Percentiles rank a stretch among this genome's conserved stretches.
phyloP scores from a whole-genome alignment of 1,140 invertebrate genomes.

The Whitmania pigra region DNA sequence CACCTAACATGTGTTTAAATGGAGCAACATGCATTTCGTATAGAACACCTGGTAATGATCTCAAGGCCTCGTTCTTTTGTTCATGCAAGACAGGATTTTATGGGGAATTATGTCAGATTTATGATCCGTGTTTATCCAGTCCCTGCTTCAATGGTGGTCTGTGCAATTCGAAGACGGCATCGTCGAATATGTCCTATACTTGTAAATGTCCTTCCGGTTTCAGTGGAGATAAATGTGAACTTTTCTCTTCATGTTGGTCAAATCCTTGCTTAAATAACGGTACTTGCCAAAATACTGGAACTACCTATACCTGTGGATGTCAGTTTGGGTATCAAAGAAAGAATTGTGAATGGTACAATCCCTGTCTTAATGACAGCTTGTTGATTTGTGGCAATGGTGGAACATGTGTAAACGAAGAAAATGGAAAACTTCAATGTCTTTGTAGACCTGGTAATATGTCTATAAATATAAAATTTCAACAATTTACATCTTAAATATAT shows the following conservation, averaged over 20 bases:
- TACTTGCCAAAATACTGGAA: slow-evolving; percentile 11
- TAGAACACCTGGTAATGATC: not conserved
- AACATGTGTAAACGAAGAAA: slow-evolving; percentile 18
- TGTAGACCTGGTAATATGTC: slow-evolving; percentile 13
- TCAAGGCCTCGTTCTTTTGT: not conserved
- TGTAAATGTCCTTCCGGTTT: slow-evolving; percentile 27
- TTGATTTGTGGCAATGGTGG: slow-evolving; percentile 16
- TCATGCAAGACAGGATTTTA: slow-evolving; percentile 30
- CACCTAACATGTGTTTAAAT: not conserved
- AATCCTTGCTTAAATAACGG: slow-evolving; percentile 31
- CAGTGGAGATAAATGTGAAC: slow-evolving; percentile 17
- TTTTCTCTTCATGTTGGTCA: slow-evolving; percentile 27
- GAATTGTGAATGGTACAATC: slow-evolving; percentile 20
- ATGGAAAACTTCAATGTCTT: slow-evolving; percentile 14
- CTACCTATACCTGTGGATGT: slow-evolving; percentile 7
- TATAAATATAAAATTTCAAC: not conserved
- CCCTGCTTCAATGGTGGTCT: slow-evolving; percentile 31
- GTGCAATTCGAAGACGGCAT: not conserved
- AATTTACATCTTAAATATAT: slow-evolving; percentile 10
- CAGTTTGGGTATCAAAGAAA: not conserved
- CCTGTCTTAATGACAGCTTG: slow-evolving; percentile 10
- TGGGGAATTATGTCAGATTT: slow-evolving; percentile 36
- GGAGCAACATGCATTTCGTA: slow-evolving; percentile 1
- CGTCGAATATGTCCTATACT: slow-evolving; percentile 21
- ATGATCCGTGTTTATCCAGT: slow-evolving; percentile 34